phyloP scores from a whole-genome alignment of 2,113 vertebrate genomes.

The Takifugu bimaculatus region DNA sequence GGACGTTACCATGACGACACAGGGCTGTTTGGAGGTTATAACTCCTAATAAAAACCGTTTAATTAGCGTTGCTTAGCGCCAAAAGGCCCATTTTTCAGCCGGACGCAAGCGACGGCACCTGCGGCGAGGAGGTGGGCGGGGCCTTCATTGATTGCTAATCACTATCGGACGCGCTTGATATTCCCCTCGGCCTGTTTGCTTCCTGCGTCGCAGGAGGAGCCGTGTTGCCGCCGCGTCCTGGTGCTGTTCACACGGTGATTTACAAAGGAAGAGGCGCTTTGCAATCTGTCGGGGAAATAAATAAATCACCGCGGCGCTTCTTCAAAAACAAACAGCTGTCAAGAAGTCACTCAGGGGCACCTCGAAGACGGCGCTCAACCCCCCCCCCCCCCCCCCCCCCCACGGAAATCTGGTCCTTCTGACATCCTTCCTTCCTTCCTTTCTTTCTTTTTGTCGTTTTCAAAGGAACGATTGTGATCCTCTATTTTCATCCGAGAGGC shows the following conservation, averaged over 20 bases:
- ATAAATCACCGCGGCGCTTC: constrained; percentile 52
- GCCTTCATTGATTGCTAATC: constrained; percentile 24
- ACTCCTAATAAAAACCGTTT: too few species aligned
- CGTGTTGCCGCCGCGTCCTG: constrained; percentile 21
- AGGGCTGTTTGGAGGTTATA: too few species aligned
- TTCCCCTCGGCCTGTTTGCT: constrained; percentile 12
- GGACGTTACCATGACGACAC: too few species aligned
- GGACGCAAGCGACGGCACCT: neutral
- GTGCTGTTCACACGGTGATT: constrained; percentile 20
- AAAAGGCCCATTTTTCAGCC: too few species aligned
- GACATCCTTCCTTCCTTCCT: constrained; percentile 27
- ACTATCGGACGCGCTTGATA: constrained; percentile 21
- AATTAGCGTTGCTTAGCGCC: too few species aligned
- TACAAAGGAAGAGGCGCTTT: constrained; percentile 50
- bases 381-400: constrained; percentile 1
- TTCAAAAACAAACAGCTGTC: constrained; percentile 69
- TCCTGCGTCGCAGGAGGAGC: constrained; percentile 5
- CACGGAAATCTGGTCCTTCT: constrained; percentile 38
- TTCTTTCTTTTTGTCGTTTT: constrained; percentile 21
- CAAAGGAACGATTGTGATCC: neutral
- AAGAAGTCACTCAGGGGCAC: constrained; percentile 64
- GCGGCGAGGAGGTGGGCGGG: constrained; percentile 39
- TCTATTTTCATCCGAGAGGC: constrained; percentile 46
- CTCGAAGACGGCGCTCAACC: neutral
- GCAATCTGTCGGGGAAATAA: constrained; percentile 62